These are phyloP conservation scores for Drosophila fungiperda DNA, from an alignment of 2,888 invertebrate species.

Conservation along the genomic window DNA sequence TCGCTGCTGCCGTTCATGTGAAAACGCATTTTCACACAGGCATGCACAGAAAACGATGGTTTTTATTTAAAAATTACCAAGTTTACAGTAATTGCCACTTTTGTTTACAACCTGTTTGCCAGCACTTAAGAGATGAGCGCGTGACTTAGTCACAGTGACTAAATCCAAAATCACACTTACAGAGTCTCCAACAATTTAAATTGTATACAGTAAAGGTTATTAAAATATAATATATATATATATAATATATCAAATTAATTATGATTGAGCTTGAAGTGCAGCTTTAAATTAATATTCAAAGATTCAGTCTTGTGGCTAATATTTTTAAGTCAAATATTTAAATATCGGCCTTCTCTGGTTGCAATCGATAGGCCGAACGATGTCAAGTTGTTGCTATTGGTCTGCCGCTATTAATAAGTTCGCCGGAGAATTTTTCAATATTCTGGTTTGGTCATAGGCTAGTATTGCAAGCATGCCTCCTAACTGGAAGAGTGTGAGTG, in stretches of 20 bases:
- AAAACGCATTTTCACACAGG: slow-evolving; percentile 78
- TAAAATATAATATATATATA: no score
- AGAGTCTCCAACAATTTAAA: no score
- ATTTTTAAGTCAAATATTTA: not conserved
- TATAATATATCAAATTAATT: not conserved
- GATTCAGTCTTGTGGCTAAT: not conserved
- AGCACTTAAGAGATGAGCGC: slow-evolving; percentile 33
- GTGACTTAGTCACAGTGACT: not conserved
- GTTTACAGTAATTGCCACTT: slow-evolving; percentile 23
- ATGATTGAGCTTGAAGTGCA: not conserved
- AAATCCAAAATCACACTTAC: slow-evolving; percentile 20
- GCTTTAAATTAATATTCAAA: not conserved
- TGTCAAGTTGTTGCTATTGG: slow-evolving; percentile 7
- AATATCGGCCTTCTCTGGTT: not conserved
- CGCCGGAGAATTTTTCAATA: not conserved
- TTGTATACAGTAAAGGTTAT: not conserved
- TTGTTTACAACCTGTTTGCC: slow-evolving; percentile 73
- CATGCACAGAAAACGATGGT: slow-evolving; percentile 24
- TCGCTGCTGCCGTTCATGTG: slow-evolving; percentile 87
- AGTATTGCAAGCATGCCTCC: slow-evolving; percentile 22
- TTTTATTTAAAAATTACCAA: slow-evolving; percentile 31
- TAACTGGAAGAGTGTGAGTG: not conserved
- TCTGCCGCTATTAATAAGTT: slow-evolving; percentile 41
- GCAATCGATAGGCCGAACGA: slow-evolving; percentile 12
- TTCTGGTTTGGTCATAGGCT: not conserved